phyloP scores from a whole-genome alignment of 2,797 vertebrate species.

The Sparus aurata region DNA sequence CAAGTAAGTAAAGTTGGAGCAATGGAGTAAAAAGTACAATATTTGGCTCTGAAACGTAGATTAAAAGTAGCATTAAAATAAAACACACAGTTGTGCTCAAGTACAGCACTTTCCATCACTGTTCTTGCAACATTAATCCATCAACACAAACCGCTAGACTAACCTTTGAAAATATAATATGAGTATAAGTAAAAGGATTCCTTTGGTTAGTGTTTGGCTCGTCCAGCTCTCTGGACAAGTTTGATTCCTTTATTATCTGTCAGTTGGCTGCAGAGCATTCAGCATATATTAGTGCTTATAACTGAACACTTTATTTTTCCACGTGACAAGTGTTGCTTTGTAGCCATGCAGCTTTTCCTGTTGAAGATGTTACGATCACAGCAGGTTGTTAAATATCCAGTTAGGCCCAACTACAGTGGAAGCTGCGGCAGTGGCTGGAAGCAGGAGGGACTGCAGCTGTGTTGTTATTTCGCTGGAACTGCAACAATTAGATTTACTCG shows the following conservation, averaged over 20 bases:
- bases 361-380: not conserved
- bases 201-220: not conserved
- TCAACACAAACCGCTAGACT: no score
- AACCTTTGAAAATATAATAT: not conserved
- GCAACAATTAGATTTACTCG: slow-evolving; percentile 2
- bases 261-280: not conserved
- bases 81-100: no score
- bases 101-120: no score
- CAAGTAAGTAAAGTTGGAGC: no score
- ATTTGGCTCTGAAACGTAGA: no score
- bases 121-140: no score
- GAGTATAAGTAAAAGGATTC: not conserved
- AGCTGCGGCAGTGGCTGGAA: not conserved
- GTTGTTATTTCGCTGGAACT: not conserved
- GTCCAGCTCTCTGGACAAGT: no score
- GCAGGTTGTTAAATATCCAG: not conserved
- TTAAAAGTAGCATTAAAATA: no score
- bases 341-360: not conserved
- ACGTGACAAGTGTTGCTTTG: not conserved
- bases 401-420: not conserved
- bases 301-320: not conserved
- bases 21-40: no score
- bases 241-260: not conserved
- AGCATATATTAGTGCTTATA: not conserved
- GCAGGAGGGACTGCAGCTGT: not conserved